phyloP scores from a whole-genome alignment of 2,888 invertebrate species.

The Cephus nigrinus region DNA sequence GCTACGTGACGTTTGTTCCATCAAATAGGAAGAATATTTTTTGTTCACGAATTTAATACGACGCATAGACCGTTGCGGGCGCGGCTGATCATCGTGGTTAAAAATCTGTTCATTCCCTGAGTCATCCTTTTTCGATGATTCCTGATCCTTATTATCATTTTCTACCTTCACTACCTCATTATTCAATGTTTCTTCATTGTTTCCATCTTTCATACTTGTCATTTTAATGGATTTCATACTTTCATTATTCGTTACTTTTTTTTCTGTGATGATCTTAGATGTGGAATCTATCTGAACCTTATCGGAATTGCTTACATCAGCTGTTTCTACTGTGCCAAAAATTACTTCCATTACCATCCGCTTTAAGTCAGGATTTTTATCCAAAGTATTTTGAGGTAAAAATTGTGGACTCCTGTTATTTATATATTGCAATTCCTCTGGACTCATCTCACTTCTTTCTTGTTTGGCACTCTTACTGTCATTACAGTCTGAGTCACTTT shows the following conservation, averaged over 20 bases:
- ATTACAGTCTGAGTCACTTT: not conserved
- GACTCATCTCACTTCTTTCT: not conserved
- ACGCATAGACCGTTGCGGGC: conserved; percentile 72
- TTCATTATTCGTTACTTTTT: not conserved
- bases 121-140: not conserved
- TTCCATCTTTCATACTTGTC: not conserved
- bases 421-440: not conserved
- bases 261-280: not conserved
- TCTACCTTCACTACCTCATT: not conserved
- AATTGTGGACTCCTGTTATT: not conserved
- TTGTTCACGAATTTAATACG: conserved; percentile 74
- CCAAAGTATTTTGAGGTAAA: conserved; percentile 21
- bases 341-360: conserved; percentile 65
- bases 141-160: not conserved
- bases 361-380: conserved; percentile 48
- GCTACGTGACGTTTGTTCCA: not conserved
- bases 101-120: conserved; percentile 7
- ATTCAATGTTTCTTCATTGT: not conserved
- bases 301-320: not conserved
- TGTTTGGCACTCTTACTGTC: not conserved
- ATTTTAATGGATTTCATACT: not conserved
- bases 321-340: conserved; percentile 46
- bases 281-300: not conserved
- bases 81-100: conserved; percentile 35
- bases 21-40: conserved; percentile 80